phyloP scores from a whole-genome alignment of 2,888 invertebrate genomes.

The Chironomus tentans region DNA sequence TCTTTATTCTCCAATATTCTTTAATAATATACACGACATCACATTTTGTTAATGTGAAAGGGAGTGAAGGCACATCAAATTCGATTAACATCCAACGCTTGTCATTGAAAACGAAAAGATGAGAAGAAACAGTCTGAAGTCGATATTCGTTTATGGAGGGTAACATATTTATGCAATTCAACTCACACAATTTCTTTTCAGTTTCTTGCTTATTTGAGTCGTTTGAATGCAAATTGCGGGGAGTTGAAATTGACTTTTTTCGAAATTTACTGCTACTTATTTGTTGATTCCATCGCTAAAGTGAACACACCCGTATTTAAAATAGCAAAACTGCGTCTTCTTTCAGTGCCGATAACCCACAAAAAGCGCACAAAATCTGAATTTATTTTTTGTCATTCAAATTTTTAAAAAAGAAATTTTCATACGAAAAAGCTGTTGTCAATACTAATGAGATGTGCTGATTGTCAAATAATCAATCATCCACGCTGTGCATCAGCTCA shows the following conservation, averaged over 20 bases:
- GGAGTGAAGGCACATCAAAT: neutral
- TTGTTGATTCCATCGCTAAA: neutral
- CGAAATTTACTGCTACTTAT: neutral
- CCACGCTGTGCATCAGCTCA: no score
- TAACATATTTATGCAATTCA: constrained; percentile 8
- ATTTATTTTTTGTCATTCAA: neutral
- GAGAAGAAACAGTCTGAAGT: neutral
- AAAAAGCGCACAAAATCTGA: no score
- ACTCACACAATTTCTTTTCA: neutral
- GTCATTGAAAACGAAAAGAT: neutral
- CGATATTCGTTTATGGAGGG: neutral
- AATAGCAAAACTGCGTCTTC: no score
- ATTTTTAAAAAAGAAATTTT: no score
- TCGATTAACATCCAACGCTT: neutral
- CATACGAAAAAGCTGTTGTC: no score
- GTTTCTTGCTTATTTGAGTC: neutral
- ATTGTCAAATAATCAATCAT: no score
- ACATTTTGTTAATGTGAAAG: neutral
- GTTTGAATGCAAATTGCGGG: neutral
- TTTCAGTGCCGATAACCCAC: no score
- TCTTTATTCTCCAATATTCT: no score
- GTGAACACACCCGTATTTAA: no score
- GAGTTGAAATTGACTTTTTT: neutral
- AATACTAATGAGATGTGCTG: no score
- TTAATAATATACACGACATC: neutral